A percentile compares a stretch with the other conserved stretches of the same genome.
Evolutionary conservation across 2,888 invertebrate species (phyloP).

Genomic region (Apodemia mormo): DNA sequence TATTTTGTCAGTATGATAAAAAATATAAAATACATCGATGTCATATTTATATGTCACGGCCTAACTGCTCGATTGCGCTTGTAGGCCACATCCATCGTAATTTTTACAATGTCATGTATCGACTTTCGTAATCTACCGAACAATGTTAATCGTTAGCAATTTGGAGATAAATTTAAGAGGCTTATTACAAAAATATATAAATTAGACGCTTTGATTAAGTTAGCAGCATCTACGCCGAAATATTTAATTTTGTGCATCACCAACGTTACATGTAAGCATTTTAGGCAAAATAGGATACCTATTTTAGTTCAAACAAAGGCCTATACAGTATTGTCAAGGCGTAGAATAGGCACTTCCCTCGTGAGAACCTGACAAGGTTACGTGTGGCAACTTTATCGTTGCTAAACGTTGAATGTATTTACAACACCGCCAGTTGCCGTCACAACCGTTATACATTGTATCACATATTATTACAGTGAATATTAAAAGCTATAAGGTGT

Average conservation of each 20-base stretch:
- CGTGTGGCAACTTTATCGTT: slow-evolving; percentile 79
- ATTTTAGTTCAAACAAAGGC: slow-evolving; percentile 71
- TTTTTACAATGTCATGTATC: slow-evolving; percentile 79
- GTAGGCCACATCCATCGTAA: slow-evolving; percentile 72
- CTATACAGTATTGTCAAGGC: slow-evolving; percentile 80
- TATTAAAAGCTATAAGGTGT: slow-evolving; percentile 22
- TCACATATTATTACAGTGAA: slow-evolving; percentile 26
- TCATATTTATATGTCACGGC: slow-evolving; percentile 77
- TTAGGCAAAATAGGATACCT: slow-evolving; percentile 57
- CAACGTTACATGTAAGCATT: slow-evolving; percentile 18
- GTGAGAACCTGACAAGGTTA: slow-evolving; percentile 81
- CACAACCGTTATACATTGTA: slow-evolving; percentile 52
- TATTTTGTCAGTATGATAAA: slow-evolving; percentile 11
- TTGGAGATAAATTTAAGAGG: slow-evolving; percentile 15
- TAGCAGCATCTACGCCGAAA: background rate
- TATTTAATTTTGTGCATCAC: background rate
- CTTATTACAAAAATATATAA: background rate
- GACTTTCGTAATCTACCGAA: slow-evolving; percentile 65
- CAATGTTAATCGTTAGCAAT: slow-evolving; percentile 51
- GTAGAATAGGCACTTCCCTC: slow-evolving; percentile 80
- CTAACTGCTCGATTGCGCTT: slow-evolving; percentile 75
- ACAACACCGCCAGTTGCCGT: slow-evolving; percentile 76
- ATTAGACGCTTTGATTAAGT: background rate
- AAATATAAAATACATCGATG: slow-evolving; percentile 47
- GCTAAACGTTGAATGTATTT: slow-evolving; percentile 79